Evolutionary conservation across 2,888 invertebrate genomes (phyloP), one percentile per base, ranked within the genome.

Genomic region (Callyntrura guangdongensis): DNA sequence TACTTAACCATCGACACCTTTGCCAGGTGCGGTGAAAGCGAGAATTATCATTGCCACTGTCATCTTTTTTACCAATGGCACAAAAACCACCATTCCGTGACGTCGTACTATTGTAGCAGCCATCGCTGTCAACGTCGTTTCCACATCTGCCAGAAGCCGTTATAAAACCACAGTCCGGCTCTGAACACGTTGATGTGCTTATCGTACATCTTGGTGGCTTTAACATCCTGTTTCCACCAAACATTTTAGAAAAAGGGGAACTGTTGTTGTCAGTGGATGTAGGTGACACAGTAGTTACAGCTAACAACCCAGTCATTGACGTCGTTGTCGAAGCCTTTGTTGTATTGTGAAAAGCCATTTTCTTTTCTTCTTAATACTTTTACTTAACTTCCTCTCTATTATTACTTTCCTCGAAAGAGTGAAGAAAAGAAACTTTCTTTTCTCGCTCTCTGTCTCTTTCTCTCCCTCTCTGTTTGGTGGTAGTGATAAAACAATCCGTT

Each of bases 11-110:
- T 67, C 84, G 83, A 89, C 89, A 89, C 89, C 89, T 89, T 84
- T 64, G 89, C 89, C 89, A 89, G 89, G 84, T 89, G 84, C 89
- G 89, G 79, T 89, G 84, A 45, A 84, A 89, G 47, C 77, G 84
- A 36, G 84, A 45, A 84, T 84, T 84, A 61, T 61, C 89, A 84
- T n/a, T n/a, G n/a, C 77, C 49, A 56, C 53, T 72, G 77, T 67
- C 56, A 79, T n/a, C n/a, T n/a, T 89, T 74, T 72, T 49, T 84
- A 67, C 53, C n/a, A 74, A 14, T 17, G 2, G 8, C 49, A 74
- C 59, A 25, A 47, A 36, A 85, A 22, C 69, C 20, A 74, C 72
- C 72, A 45, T 72, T 56, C 25, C 9, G 20, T n/a, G n/a, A n/a
- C 45, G 56, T 20, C 74, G 11, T 69, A 45, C 22, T 72, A 56